These are phyloP conservation scores for Scomber scombrus DNA, from an alignment of 2,113 vertebrate genomes.

Conservation along the genomic window DNA sequence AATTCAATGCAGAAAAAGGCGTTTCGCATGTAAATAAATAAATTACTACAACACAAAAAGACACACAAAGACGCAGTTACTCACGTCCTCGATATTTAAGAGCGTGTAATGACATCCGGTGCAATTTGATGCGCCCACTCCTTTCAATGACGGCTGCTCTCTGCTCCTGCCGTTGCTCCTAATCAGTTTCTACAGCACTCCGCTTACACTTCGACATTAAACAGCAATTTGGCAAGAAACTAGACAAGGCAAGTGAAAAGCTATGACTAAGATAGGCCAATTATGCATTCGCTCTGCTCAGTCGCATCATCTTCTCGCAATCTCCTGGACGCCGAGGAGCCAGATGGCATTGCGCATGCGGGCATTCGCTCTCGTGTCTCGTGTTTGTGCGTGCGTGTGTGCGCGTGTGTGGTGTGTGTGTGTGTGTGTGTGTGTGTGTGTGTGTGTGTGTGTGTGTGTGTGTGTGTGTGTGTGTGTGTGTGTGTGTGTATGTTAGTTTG, in stretches of 20 bases:
- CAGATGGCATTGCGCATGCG: conserved; percentile 77
- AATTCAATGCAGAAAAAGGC: background rate
- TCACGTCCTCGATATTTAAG: conserved; percentile 74
- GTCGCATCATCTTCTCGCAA: conserved; percentile 70
- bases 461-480: background rate
- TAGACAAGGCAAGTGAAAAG: conserved; percentile 70
- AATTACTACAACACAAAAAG: background rate
- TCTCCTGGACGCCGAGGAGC: conserved; percentile 58
- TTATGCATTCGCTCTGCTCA: conserved; percentile 69
- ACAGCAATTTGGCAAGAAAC: conserved; percentile 75
- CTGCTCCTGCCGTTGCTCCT: conserved; percentile 27
- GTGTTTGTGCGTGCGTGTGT: background rate
- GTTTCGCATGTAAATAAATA: background rate
- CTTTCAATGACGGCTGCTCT: conserved; percentile 32
- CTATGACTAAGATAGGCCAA: conserved; percentile 55
- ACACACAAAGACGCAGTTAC: conserved; percentile 33
- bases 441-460: background rate
- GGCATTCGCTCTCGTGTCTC: background rate
- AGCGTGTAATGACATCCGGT: conserved; percentile 82
- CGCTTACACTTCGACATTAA: conserved; percentile 62
- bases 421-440: background rate
- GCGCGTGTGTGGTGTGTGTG: background rate
- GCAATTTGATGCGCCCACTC: conserved; percentile 71
- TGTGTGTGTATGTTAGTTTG: no score
- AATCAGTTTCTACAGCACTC: conserved; percentile 35